Base-by-base conservation (phyloP, 2,888 invertebrate species). In the Pristionchus fissidentatus region DNA sequence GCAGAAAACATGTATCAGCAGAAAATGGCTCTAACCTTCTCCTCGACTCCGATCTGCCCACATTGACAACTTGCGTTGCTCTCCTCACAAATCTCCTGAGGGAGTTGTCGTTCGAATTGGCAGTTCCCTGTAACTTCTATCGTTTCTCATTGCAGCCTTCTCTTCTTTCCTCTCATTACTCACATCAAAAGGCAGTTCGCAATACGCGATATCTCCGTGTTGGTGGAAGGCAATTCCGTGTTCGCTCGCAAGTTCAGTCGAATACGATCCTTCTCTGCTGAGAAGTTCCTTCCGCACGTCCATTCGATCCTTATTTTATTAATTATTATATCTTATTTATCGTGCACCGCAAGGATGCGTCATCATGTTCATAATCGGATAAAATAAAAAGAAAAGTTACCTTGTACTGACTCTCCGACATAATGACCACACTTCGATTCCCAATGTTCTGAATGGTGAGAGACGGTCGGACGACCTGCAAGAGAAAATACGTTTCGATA, bases 191-290 rank as follows among this genome's bases (percentile, higher is more conserved):
- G 91, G 88, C 62, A 91, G 84, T 82, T 91, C 91, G 82, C 89
- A 91, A 85, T 90, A 91, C 43, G 90, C 89, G 60, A 91, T 89
- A 80, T 91, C 91, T 26, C 91, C 91, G 62, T 90, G 90, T 83
- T 91, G 91, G 84, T 91, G 90, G 86, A 90, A 91, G 8, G 73
- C 83, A 55, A 83, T 70, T 10, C 83, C 83, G 29, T 83, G 83
- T 10, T 83, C 83, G 22, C 49, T 15, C 5, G 83, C 83, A 29
- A 83, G 38, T 38, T 83, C 83, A n/a, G 83, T 26, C 3, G 83
- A 83, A 55, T 83, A 83, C 0, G 73, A 83, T n/a, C 83, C 83
- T 41, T 83, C 83, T 4, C 83, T 5, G 26, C 49, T 32, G 29
- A 83, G 83, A 8, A 83, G 55, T 15, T 83, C 83, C 73, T 83